Conservation (phyloP, 2,797 vertebrate genomes). For the Myoxocephalus aenaeus region DNA sequence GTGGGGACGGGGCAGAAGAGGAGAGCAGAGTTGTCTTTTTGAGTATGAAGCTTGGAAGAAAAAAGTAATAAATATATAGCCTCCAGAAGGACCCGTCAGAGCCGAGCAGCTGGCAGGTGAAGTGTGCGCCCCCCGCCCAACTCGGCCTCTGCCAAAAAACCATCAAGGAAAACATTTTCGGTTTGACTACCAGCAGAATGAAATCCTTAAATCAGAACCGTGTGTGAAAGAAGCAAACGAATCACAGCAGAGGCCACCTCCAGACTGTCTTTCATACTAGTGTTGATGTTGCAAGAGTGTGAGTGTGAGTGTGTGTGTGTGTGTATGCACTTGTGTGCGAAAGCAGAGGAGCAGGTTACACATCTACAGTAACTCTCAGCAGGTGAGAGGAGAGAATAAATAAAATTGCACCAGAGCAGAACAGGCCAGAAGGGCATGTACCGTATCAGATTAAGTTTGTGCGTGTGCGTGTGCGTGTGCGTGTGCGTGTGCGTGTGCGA, state of each 20-base stretch:
- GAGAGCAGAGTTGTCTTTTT: constrained; percentile 45
- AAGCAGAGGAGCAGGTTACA: constrained; percentile 59
- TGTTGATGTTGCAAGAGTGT: constrained; percentile 32
- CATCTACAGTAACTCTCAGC: constrained; percentile 67
- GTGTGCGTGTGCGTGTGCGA: constrained; percentile 10
- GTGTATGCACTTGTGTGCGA: constrained; percentile 1
- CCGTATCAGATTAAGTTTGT: constrained; percentile 65
- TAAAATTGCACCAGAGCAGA: constrained; percentile 62
- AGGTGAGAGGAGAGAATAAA: constrained; percentile 63
- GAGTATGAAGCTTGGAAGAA: constrained; percentile 32
- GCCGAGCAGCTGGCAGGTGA: constrained; percentile 72
- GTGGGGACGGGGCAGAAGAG: constrained; percentile 39
- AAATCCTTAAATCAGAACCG: constrained; percentile 69
- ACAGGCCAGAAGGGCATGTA: constrained; percentile 69
- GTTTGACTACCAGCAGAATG: constrained; percentile 71
- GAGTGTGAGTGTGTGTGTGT: constrained; percentile 14
- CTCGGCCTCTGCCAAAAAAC: constrained; percentile 67
- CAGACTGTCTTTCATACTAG: constrained; percentile 37
- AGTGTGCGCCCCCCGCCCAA: constrained; percentile 32
- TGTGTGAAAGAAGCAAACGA: constrained; percentile 39
- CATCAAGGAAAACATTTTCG: constrained; percentile 75
- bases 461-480: background rate
- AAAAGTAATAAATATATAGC: background rate
- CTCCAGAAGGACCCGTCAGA: constrained; percentile 56
- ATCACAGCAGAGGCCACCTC: constrained; percentile 53